These are phyloP conservation scores for Todus mexicanus DNA, from an alignment of 2,797 vertebrate species.

Conservation along the genomic window DNA sequence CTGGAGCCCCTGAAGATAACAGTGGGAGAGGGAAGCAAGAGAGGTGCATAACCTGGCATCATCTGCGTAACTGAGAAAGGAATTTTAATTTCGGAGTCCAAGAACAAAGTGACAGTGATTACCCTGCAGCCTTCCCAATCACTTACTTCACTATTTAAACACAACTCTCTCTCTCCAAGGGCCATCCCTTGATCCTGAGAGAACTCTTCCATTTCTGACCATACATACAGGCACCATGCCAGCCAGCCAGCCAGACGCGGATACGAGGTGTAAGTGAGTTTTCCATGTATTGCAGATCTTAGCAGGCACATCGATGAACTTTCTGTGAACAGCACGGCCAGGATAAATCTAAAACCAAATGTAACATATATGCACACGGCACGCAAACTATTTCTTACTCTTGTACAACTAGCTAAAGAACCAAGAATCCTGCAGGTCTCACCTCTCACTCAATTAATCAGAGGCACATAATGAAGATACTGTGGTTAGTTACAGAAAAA, in stretches of 20 bases:
- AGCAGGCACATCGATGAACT: neutral
- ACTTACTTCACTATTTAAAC: neutral
- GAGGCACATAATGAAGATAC: neutral
- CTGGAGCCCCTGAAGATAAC: neutral
- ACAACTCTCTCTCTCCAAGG: neutral
- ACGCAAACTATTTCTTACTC: neutral
- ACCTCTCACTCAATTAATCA: neutral
- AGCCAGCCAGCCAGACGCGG: neutral
- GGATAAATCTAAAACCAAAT: neutral
- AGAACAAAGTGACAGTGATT: neutral
- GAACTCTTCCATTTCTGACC: neutral
- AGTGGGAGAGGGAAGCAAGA: neutral
- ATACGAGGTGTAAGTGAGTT: neutral
- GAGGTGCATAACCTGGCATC: neutral
- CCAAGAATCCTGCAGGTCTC: neutral
- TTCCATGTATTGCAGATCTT: neutral
- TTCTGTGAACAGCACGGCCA: neutral
- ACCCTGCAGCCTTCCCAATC: neutral
- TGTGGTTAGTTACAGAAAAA: neutral
- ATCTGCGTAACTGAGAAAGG: too few species aligned
- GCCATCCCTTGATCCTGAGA: neutral
- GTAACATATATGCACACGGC: accelerated
- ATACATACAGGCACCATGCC: neutral
- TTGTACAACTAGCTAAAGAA: neutral
- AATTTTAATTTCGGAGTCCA: neutral